These are phyloP conservation scores for Spizella passerina DNA, from an alignment of 2,797 vertebrate genomes.

Conservation along the genomic window DNA sequence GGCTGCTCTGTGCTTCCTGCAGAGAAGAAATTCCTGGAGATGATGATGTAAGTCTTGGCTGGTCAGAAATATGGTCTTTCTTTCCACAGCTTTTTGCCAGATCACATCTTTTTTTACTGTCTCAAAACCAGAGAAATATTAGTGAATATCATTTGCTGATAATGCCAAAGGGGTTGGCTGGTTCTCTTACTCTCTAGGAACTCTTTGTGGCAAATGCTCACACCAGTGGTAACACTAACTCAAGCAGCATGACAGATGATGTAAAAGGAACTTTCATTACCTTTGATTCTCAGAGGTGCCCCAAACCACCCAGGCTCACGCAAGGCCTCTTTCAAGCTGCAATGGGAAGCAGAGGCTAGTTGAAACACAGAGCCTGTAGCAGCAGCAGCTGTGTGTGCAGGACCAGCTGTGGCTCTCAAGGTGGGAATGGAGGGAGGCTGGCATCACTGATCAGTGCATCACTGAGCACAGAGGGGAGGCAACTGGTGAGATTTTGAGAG, in stretches of 20 bases:
- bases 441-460: background rate
- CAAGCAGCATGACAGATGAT: accelerated
- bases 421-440: background rate
- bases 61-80: background rate
- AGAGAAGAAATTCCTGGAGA: background rate
- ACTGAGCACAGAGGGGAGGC: background rate
- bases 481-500: background rate
- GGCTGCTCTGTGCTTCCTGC: background rate
- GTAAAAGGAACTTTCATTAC: background rate
- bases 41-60: background rate
- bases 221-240: background rate
- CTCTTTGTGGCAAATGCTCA: background rate
- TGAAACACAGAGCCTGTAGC: background rate
- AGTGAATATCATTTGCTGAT: background rate
- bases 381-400: background rate
- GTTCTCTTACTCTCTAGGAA: background rate
- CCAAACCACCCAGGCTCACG: background rate
- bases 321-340: background rate
- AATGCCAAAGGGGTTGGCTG: background rate
- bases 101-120: background rate
- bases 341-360: background rate
- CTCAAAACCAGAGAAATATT: background rate
- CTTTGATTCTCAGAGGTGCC: background rate
- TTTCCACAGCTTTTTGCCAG: background rate
- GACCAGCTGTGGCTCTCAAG: background rate